Base-by-base conservation (phyloP, 2,113 vertebrate species). In the Scartelaos histophorus region DNA sequence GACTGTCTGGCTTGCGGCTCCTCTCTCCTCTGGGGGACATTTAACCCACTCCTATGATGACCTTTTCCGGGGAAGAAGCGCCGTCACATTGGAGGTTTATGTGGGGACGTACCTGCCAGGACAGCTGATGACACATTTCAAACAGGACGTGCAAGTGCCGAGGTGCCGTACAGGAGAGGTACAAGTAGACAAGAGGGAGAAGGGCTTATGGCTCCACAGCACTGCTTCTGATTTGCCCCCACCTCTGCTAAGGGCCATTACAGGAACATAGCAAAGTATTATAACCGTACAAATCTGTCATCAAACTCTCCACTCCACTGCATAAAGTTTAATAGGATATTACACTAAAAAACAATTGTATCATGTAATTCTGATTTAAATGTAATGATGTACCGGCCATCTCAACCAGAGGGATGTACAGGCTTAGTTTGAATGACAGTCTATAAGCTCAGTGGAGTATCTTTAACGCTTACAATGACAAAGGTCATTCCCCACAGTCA, bases 71-170 rank as follows among this genome's bases (percentile, higher is more conserved):
- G 75, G 67, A 79, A 76, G 69, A 80, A 83, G 78, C 64, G 80
- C 80, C 35, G 78, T 84, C 85, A 86, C 82, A 83, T 87, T 74
- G 70, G 82, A 87, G 85, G 83, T 85, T 90, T 76, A 70, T 80
- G 85, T 72, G 86, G 79, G 78, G 62, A 88, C 80, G 46, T 82
- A 76, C 75, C 80, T 85, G 73, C 79, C 81, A 79, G 73, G 85
- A 87, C 86, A 80, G 83, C 82, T 85, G 86, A 91, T 86, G 88
- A 90, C 87, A 90, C 84, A 80, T 86, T 91, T 88, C 81, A 80
- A 79, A 87, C 82, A 69, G 77, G 80, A 89, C 56, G 47, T 84
- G 82, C 60, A 62, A 87, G 76, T 83, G 67, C 79, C 73, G 75
- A 54, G 77, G 79, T 29, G 66, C 82, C 73, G 73, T 71, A 73